Evolutionary conservation across 2,888 invertebrate species (phyloP).

Genomic region (Cistogaster globosa): DNA sequence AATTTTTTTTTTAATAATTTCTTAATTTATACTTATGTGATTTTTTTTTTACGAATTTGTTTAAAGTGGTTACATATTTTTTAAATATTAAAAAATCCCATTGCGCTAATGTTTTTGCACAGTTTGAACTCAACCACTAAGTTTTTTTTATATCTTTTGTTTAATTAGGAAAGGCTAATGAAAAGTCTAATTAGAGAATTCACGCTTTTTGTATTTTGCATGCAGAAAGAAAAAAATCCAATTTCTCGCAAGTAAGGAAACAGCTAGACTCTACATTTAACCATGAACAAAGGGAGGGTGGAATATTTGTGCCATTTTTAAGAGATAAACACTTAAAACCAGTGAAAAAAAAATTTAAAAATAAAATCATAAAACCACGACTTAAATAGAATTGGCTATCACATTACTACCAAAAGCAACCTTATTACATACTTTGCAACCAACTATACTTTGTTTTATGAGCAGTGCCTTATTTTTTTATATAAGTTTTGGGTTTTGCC

Average conservation of each 20-base stretch:
- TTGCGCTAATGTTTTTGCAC: neutral
- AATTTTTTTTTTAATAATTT: no score
- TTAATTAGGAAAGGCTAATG: conserved; percentile 39
- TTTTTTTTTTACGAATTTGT: no score
- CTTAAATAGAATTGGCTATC: conserved; percentile 65
- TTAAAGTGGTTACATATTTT: no score
- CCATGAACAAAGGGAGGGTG: conserved; percentile 4
- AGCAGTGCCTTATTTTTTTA: conserved; percentile 17
- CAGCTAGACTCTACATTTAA: neutral
- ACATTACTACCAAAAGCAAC: conserved; percentile 51
- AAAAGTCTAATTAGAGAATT: conserved; percentile 59
- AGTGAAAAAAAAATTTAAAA: conserved; percentile 22
- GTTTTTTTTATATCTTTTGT: no score
- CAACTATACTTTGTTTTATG: conserved; percentile 57
- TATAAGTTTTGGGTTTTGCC: conserved; percentile 29
- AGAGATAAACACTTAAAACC: no score
- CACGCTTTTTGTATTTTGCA: conserved; percentile 60
- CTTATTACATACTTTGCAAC: conserved; percentile 60
- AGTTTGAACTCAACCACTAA: no score
- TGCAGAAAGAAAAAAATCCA: neutral
- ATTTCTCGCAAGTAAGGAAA: neutral
- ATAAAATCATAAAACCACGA: conserved; percentile 69
- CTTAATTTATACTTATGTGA: no score
- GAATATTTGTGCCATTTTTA: neutral
- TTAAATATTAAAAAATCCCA: no score